Evolutionary conservation across 2,797 vertebrate species (phyloP).

Genomic region (Bryconaethiops microstoma): DNA sequence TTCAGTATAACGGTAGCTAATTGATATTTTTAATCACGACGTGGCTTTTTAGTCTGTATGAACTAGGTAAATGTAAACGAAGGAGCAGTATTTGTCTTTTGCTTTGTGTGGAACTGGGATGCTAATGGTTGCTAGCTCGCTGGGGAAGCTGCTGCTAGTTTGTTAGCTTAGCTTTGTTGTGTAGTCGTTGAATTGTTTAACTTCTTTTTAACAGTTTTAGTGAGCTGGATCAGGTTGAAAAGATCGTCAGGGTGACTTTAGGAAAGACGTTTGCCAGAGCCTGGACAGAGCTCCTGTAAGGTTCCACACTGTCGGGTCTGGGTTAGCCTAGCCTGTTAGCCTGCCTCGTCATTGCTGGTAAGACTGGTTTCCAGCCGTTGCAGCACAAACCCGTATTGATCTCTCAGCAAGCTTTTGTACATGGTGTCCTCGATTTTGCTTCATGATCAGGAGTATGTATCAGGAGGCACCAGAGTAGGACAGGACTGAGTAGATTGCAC

Average conservation of each 20-base stretch:
- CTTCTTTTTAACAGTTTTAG: background rate
- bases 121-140: background rate
- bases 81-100: background rate
- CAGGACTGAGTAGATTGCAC: background rate
- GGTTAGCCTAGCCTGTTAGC: background rate
- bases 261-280: background rate
- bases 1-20: background rate
- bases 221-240: background rate
- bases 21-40: background rate
- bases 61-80: background rate
- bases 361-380: background rate
- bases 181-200: background rate
- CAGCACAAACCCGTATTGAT: too few relatives aligned
- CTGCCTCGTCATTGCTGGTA: constrained; percentile 13
- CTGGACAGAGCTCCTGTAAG: background rate
- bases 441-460: background rate
- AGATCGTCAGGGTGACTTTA: background rate
- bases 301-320: constrained; percentile 6
- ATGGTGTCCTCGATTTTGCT: background rate
- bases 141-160: background rate
- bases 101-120: background rate
- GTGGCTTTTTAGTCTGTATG: background rate
- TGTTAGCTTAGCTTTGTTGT: background rate
- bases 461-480: background rate
- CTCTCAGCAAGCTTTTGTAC: background rate